phyloP scores from a whole-genome alignment of 2,888 invertebrate genomes.

The Protodeltote pygarga region DNA sequence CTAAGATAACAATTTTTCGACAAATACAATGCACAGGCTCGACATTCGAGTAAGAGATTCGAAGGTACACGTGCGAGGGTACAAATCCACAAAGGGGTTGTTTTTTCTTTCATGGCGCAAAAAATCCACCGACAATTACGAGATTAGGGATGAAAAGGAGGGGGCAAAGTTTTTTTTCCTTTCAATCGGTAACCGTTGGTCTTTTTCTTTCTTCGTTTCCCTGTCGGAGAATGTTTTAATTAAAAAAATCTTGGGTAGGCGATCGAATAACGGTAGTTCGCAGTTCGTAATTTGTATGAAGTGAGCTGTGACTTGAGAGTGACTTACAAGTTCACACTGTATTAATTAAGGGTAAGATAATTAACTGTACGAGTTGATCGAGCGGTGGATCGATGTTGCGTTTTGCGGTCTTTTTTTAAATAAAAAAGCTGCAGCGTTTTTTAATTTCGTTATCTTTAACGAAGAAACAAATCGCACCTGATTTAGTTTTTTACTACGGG shows the following conservation, averaged over 20 bases:
- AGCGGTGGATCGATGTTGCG: slow-evolving; percentile 35
- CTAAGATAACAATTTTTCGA: slow-evolving; percentile 67
- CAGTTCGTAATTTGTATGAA: slow-evolving; percentile 58
- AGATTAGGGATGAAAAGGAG: slow-evolving; percentile 78
- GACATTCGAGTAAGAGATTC: slow-evolving; percentile 66
- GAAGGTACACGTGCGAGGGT: slow-evolving; percentile 78
- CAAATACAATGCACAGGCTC: slow-evolving; percentile 64
- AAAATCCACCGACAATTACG: slow-evolving; percentile 79
- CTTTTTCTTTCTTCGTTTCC: slow-evolving; percentile 66
- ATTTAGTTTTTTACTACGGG: not conserved
- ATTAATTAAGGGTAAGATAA: slow-evolving; percentile 62
- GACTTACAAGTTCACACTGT: slow-evolving; percentile 52
- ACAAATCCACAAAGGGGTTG: slow-evolving; percentile 74
- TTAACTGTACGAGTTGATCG: slow-evolving; percentile 51
- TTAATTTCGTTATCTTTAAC: slow-evolving; percentile 11
- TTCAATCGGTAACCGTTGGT: slow-evolving; percentile 64
- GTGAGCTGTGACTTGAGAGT: slow-evolving; percentile 49
- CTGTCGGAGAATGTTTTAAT: slow-evolving; percentile 70
- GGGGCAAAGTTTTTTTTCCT: slow-evolving; percentile 65
- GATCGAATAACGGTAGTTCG: slow-evolving; percentile 52
- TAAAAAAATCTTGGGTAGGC: slow-evolving; percentile 62
- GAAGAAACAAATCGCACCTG: not conserved
- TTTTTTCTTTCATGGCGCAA: slow-evolving; percentile 71
- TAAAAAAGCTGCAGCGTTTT: slow-evolving; percentile 7
- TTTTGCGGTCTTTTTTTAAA: slow-evolving; percentile 25